Evolutionary conservation across 2,888 invertebrate genomes (phyloP).

Genomic region (Tanypteryx hageni): DNA sequence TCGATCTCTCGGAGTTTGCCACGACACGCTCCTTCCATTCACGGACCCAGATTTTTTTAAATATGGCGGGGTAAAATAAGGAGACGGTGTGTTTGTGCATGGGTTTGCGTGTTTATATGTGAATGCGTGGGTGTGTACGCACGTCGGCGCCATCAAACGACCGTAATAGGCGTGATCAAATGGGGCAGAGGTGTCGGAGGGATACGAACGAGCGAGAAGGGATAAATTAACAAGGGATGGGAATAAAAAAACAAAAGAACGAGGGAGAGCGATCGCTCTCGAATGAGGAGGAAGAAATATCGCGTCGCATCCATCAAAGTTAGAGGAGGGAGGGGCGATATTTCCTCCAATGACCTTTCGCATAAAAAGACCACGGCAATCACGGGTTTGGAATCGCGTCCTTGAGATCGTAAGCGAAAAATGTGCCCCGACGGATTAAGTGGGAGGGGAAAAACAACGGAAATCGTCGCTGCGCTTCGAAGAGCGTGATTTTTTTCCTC

Average conservation of each 20-base stretch:
- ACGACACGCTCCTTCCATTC: too few relatives aligned
- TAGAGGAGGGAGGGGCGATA: not conserved
- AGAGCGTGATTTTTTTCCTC: not conserved
- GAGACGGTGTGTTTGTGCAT: too few relatives aligned
- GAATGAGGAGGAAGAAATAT: not conserved
- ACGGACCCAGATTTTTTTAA: too few relatives aligned
- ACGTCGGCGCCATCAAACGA: too few relatives aligned
- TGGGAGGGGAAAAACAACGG: not conserved
- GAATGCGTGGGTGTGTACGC: too few relatives aligned
- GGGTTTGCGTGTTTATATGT: too few relatives aligned
- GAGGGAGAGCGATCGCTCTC: not conserved
- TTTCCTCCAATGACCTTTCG: not conserved
- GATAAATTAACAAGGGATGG: too few relatives aligned
- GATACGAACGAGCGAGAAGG: too few relatives aligned
- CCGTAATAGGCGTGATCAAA: too few relatives aligned
- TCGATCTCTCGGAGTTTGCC: not conserved
- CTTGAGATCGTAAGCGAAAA: not conserved
- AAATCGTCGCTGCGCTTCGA: not conserved
- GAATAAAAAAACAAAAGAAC: not conserved
- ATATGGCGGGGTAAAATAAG: too few relatives aligned
- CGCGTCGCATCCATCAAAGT: slow-evolving; percentile 9
- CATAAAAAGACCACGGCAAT: not conserved
- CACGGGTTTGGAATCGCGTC: not conserved
- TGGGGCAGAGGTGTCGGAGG: too few relatives aligned
- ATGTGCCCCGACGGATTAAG: not conserved